Conservation (phyloP, 53 echinoderm and acorn worm genomes). For the Zoroaster sp. region DNA sequence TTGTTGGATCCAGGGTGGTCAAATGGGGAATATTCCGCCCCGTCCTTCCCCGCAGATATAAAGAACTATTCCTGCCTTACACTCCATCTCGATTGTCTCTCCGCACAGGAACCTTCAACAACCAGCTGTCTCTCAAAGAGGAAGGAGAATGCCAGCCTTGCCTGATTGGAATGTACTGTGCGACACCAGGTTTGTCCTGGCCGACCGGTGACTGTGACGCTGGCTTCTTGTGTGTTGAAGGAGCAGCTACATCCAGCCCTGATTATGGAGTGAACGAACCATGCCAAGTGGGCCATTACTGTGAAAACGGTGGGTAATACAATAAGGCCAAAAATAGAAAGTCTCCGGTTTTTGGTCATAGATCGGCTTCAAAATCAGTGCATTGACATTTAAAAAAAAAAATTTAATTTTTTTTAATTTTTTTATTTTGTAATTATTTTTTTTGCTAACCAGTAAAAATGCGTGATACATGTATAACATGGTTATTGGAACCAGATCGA, state of each 20-base stretch:
- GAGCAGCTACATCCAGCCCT: constrained; percentile 75
- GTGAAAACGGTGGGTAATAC: constrained; percentile 81
- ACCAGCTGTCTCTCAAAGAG: constrained; percentile 57
- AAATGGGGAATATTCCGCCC: neutral
- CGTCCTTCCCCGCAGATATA: neutral
- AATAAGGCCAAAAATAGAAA: no score
- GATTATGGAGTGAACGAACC: constrained; percentile 79
- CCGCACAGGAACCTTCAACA: constrained; percentile 81
- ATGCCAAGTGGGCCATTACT: constrained; percentile 85
- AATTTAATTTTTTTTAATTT: no score
- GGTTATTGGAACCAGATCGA: no score
- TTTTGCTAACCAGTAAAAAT: no score
- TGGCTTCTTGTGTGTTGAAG: constrained; percentile 78
- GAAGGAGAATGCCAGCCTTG: constrained; percentile 72
- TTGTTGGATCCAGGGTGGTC: no score
- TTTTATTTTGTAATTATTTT: no score
- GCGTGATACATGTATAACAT: no score
- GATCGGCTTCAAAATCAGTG: no score
- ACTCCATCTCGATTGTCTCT: neutral
- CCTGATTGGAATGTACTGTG: constrained; percentile 91
- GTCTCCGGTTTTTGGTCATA: no score
- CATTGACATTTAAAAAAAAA: no score
- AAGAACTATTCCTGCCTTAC: neutral
- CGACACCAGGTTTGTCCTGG: constrained; percentile 77
- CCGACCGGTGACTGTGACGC: constrained; percentile 88